Percentiles rank a stretch among this genome's conserved stretches.
phyloP scores from a whole-genome alignment of 2,888 invertebrate species.

The Stenolophus ochropezus region DNA sequence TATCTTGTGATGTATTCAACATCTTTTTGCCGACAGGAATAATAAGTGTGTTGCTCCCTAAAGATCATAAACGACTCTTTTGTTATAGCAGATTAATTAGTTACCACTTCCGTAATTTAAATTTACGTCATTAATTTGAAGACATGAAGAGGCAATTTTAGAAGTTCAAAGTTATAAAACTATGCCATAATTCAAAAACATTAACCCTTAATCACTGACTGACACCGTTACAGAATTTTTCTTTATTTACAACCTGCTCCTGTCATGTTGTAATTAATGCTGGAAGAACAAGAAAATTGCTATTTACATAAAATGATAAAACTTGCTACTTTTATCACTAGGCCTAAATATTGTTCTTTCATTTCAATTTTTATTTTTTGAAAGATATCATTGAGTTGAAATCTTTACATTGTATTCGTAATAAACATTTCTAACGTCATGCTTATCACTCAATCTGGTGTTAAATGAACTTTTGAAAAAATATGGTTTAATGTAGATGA shows the following conservation, averaged over 20 bases:
- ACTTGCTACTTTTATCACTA: no score
- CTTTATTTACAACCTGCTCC: not conserved
- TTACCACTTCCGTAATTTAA: not conserved
- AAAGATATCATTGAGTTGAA: no score
- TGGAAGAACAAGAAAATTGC: no score
- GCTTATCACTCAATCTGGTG: no score
- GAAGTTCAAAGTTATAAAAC: conserved; percentile 15
- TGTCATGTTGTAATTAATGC: not conserved
- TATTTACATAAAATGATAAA: no score
- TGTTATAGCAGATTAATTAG: conserved; percentile 35
- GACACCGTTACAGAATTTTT: not conserved
- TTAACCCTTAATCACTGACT: not conserved
- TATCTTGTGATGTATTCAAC: conserved; percentile 12
- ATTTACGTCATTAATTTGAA: conserved; percentile 31
- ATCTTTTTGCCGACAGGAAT: conserved; percentile 30
- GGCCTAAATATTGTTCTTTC: no score
- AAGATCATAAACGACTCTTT: conserved; percentile 25
- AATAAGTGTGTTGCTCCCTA: conserved; percentile 8
- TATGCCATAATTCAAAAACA: not conserved
- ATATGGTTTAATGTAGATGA: no score
- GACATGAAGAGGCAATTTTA: not conserved
- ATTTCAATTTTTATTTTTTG: no score
- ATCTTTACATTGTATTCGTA: no score
- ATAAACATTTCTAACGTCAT: no score
- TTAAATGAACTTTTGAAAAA: no score